Percentiles rank a stretch among this genome's conserved stretches.
Evolutionary conservation across 92 coral and sea anemone species (phyloP).

Genomic region (Nematostella vectensis): DNA sequence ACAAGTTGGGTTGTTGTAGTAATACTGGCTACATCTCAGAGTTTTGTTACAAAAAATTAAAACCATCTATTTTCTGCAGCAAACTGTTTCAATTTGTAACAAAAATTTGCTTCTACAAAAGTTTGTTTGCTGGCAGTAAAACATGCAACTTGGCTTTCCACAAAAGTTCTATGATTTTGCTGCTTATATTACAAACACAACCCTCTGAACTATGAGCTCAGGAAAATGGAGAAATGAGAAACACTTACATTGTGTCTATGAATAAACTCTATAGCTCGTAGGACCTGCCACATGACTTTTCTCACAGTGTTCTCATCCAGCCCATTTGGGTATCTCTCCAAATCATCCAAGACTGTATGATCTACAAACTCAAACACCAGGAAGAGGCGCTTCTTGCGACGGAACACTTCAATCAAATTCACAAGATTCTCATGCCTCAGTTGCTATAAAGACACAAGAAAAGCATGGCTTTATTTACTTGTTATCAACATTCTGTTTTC

Average conservation of each 20-base stretch:
- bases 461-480: neutral
- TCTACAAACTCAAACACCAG: conserved; percentile 98
- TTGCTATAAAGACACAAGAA: conserved; percentile 48
- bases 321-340: conserved; percentile 95
- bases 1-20: too few species aligned
- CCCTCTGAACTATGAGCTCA: too few species aligned
- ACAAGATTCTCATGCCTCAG: conserved; percentile 94
- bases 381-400: conserved; percentile 94
- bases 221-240: too few species aligned
- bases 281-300: conserved; percentile 93
- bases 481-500: neutral
- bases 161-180: too few species aligned
- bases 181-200: too few species aligned
- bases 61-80: too few species aligned
- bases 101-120: too few species aligned
- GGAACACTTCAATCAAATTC: conserved; percentile 86
- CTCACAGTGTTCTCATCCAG: conserved; percentile 76
- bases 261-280: conserved; percentile 89
- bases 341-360: conserved; percentile 94
- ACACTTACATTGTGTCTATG: conserved; percentile 91
- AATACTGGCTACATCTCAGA: too few species aligned
- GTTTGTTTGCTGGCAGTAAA: too few species aligned
- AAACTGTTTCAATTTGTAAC: too few species aligned
- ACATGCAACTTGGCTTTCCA: too few species aligned
- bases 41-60: too few species aligned